phyloP scores from a whole-genome alignment of 92 coral and sea anemone genomes.

The Epizoanthus fatuus region DNA sequence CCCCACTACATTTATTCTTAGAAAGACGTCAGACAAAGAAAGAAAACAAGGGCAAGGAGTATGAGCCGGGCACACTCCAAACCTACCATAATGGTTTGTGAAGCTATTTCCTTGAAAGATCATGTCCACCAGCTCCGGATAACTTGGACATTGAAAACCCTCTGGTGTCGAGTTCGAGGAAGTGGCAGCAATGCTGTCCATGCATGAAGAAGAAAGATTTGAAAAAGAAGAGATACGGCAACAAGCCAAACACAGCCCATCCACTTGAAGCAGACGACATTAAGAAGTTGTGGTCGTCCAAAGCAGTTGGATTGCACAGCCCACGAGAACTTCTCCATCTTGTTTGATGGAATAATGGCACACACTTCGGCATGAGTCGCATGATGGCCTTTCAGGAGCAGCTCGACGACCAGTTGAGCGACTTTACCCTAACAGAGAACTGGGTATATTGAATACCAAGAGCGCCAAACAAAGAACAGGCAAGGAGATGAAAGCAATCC shows the following conservation, averaged over 20 bases:
- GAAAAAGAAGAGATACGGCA: neutral
- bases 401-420: too few species aligned
- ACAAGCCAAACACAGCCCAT: too few species aligned
- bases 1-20: conserved; percentile 59
- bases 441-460: too few species aligned
- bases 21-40: conserved; percentile 62
- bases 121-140: conserved; percentile 72
- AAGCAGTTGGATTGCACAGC: too few species aligned
- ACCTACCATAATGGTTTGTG: conserved; percentile 67
- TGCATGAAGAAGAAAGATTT: conserved; percentile 26
- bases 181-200: conserved; percentile 51
- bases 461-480: neutral
- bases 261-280: too few species aligned
- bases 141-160: conserved; percentile 61
- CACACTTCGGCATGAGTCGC: too few species aligned
- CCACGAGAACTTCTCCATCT: too few species aligned
- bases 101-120: conserved; percentile 61
- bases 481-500: conserved; percentile 46
- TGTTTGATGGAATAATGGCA: too few species aligned
- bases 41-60: conserved; percentile 63
- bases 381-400: too few species aligned
- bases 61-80: conserved; percentile 60
- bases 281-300: too few species aligned
- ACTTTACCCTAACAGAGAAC: too few species aligned
- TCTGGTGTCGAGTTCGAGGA: conserved; percentile 55